Evolutionary conservation across 2,888 invertebrate species (phyloP), one percentile per base, ranked within the genome.

Genomic region (Entomobrya proxima): DNA sequence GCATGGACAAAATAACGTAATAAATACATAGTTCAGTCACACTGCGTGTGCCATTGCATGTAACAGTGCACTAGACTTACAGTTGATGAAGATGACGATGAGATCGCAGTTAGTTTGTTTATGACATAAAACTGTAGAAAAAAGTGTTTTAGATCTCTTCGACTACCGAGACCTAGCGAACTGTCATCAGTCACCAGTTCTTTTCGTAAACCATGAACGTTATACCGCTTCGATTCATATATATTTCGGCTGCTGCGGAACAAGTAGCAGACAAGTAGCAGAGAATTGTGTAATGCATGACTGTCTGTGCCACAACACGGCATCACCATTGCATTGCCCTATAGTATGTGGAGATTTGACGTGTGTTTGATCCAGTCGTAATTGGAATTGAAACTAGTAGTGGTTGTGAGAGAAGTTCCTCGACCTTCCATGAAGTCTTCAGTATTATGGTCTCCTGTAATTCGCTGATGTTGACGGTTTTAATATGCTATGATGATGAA

Each of bases 361-460:
- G n/a, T 55, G 75, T 44, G n/a, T 21, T 13, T 37, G 13, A 13
- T n/a, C n/a, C 2, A 37, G 37, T 61, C 37, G 30, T 69, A 75
- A 75, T 37, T 75, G 75, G 75, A 55, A 75, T 44, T 69, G 69
- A 30, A 69, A 47, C 69, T 69, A 40, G 40, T 13, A 37, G 18
- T 37, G 11, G 47, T 47, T 47, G 13, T 13, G 27, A 27, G 50
- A 69, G 52, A 52, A 81, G 80, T 81, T 81, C 80, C 80, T 81
- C 80, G 80, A 81, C 80, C 80, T 81, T 81, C 72, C 72, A 61
- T 44, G 58, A 55, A 44, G 44, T 55, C 50, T 69, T 67, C 37
- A 30, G 64, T 67, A 67, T 67, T 67, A 67, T 37, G 67, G 21
- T 32, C 30, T 37, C 37, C 67, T 64, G 55, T 27, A 55, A 55